Percentiles rank a stretch among this genome's conserved stretches.
These are phyloP conservation scores for Chionodraco myersi DNA, from an alignment of 2,113 vertebrate species.

Conservation along the genomic window DNA sequence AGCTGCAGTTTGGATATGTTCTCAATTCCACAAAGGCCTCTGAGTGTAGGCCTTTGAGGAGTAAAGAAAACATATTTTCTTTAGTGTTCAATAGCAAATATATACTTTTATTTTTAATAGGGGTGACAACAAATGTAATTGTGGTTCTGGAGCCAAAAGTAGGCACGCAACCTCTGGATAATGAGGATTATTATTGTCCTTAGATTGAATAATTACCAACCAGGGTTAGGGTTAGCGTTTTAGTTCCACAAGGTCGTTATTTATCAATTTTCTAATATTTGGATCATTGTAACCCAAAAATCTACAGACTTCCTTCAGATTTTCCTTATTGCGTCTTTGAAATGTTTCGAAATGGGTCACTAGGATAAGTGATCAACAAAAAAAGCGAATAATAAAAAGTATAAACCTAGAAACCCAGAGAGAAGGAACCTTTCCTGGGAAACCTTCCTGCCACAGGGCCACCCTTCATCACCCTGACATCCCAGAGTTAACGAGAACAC, in stretches of 20 bases:
- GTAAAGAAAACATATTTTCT: neutral
- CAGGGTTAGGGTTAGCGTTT: neutral
- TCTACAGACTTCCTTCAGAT: neutral
- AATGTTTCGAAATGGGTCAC: neutral
- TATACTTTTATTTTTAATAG: neutral
- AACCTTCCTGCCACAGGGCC: slow-evolving; percentile 2
- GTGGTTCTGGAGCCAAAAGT: neutral
- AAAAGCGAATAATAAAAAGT: slow-evolving; percentile 1
- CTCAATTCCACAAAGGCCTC: neutral
- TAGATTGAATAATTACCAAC: neutral
- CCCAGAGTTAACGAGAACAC: slow-evolving; percentile 51
- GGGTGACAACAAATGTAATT: neutral
- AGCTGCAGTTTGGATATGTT: neutral
- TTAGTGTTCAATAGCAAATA: neutral
- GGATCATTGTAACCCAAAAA: neutral
- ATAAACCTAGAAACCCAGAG: slow-evolving; percentile 25
- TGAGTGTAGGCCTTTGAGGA: too few relatives aligned
- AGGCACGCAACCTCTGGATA: neutral
- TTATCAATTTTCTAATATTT: neutral
- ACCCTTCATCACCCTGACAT: slow-evolving; percentile 21
- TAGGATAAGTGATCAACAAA: neutral
- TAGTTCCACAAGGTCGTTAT: neutral
- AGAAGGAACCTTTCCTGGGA: neutral
- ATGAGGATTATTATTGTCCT: neutral
- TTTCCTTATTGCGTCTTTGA: neutral